A percentile compares a stretch with the other conserved stretches of the same genome.
phyloP scores from a whole-genome alignment of 2,888 invertebrate genomes.

The Rhingia campestris region DNA sequence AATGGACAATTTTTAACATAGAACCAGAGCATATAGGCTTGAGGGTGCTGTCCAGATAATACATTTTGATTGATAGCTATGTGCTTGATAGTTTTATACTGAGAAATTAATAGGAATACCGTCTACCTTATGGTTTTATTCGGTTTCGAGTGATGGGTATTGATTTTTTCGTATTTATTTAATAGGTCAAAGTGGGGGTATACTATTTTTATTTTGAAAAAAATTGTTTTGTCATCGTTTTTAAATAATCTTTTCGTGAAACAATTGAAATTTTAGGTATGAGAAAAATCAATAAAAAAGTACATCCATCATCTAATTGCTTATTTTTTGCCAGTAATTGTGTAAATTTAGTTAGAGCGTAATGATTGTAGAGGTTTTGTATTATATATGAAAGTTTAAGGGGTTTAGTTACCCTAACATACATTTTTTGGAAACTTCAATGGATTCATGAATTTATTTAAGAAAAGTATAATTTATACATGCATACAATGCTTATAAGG shows the following conservation, averaged over 20 bases:
- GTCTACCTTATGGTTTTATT: slow-evolving; percentile 27
- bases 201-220: background rate
- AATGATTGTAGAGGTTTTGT: no score
- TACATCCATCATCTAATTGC: no score
- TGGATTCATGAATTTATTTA: no score
- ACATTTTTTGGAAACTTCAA: no score
- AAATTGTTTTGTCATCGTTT: background rate
- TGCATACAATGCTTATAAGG: no score
- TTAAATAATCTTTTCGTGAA: background rate
- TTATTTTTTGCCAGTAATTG: no score
- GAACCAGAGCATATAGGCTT: slow-evolving; percentile 27
- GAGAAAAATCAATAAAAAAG: no score
- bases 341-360: no score
- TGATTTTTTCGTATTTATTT: slow-evolving; percentile 27
- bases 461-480: no score
- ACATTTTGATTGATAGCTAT: slow-evolving; percentile 65
- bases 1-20: slow-evolving; percentile 37
- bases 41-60: slow-evolving; percentile 52
- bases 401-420: no score
- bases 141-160: slow-evolving; percentile 46
- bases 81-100: slow-evolving; percentile 44
- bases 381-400: no score
- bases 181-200: background rate
- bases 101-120: slow-evolving; percentile 10
- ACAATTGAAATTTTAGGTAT: no score